phyloP scores from a whole-genome alignment of 2,888 invertebrate species.

The Allacma fusca region DNA sequence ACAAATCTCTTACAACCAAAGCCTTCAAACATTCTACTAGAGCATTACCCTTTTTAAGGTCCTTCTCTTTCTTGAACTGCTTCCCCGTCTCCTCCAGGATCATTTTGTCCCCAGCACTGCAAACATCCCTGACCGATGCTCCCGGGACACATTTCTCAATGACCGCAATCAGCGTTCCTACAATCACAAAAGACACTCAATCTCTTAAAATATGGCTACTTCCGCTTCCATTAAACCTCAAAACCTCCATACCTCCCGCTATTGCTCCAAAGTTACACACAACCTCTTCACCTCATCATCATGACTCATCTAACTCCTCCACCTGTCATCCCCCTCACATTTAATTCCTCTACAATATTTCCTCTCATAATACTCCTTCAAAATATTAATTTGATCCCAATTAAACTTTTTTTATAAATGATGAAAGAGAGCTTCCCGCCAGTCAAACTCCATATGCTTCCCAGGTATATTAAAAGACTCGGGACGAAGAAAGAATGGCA shows the following conservation, averaged over 20 bases:
- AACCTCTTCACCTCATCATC: neutral
- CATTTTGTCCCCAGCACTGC: conserved; percentile 88
- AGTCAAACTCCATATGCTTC: conserved; percentile 40
- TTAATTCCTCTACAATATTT: neutral
- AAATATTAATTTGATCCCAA: neutral
- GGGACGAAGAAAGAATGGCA: neutral
- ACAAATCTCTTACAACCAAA: neutral
- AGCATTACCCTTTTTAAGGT: conserved; percentile 94
- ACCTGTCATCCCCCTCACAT: neutral
- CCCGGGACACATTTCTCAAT: conserved; percentile 86
- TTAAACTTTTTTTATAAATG: conserved; percentile 11
- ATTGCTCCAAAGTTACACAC: conserved; percentile 1
- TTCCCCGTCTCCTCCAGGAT: conserved; percentile 91
- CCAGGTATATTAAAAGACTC: neutral
- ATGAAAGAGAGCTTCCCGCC: conserved; percentile 26
- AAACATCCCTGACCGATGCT: conserved; percentile 88
- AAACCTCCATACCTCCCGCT: neutral
- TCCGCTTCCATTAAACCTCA: neutral
- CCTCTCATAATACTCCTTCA: neutral
- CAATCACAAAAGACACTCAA: conserved; percentile 64
- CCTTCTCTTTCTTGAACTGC: conserved; percentile 98
- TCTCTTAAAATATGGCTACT: neutral
- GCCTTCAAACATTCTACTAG: too few species aligned
- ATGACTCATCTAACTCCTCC: neutral
- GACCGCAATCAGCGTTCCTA: conserved; percentile 88